Evolutionary conservation across 1,140 invertebrate species (phyloP).

Genomic region (Battus philenor): DNA sequence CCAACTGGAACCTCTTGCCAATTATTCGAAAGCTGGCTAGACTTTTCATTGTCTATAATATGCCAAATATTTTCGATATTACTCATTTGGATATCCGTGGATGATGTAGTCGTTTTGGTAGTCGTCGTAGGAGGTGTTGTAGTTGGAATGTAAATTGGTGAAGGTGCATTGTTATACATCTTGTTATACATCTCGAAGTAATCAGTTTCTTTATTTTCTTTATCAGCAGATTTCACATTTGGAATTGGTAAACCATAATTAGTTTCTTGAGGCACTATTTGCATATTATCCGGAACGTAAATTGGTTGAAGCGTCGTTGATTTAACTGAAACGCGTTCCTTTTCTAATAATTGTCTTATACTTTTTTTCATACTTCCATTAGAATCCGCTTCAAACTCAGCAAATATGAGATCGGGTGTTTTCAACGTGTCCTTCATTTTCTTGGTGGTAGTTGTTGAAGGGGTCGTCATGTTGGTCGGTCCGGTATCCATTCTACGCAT

Average conservation of each 20-base stretch:
- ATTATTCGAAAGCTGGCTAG: slow-evolving; percentile 37
- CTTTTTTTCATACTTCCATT: slow-evolving; percentile 50
- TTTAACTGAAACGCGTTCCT: slow-evolving; percentile 39
- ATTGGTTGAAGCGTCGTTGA: slow-evolving; percentile 43
- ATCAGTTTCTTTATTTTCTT: slow-evolving; percentile 28
- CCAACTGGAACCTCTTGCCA: slow-evolving; percentile 50
- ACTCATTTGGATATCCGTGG: slow-evolving; percentile 20
- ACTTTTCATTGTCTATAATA: slow-evolving; percentile 62
- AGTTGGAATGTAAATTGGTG: slow-evolving; percentile 39
- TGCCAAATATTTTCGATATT: slow-evolving; percentile 66
- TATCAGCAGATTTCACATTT: slow-evolving; percentile 18
- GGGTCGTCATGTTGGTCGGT: slow-evolving; percentile 31
- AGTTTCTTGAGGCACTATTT: slow-evolving; percentile 25
- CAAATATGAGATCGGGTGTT: slow-evolving; percentile 66
- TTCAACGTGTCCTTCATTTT: slow-evolving; percentile 26
- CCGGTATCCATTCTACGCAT: slow-evolving; percentile 56
- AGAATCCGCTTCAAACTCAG: slow-evolving; percentile 57
- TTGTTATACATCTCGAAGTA: slow-evolving; percentile 47
- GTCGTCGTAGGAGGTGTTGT: slow-evolving; percentile 24
- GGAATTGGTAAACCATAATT: slow-evolving; percentile 37
- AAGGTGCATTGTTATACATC: slow-evolving; percentile 34
- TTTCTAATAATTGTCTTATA: slow-evolving; percentile 56
- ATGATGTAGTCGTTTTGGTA: slow-evolving; percentile 24
- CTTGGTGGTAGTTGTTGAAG: slow-evolving; percentile 22
- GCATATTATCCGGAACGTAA: slow-evolving; percentile 47